A percentile compares a stretch with the other conserved stretches of the same genome.
phyloP scores from a whole-genome alignment of 35 echinoderm and acorn worm genomes.

The Amphiura filiformis region DNA sequence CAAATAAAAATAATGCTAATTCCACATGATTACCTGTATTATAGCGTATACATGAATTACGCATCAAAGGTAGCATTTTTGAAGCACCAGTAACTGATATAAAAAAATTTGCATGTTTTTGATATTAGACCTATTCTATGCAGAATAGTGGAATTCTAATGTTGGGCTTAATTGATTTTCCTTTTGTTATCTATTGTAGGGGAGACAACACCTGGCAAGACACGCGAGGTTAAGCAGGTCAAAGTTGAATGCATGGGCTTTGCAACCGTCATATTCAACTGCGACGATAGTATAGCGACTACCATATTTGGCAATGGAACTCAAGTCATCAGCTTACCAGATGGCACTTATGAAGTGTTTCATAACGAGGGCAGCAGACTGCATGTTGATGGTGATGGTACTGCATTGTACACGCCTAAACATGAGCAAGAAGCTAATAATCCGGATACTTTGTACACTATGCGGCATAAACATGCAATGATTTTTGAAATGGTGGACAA shows the following conservation, averaged over 20 bases:
- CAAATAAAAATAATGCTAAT: no score
- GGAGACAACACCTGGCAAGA: conserved; percentile 39
- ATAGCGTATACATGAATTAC: no score
- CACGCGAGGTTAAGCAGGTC: conserved; percentile 60
- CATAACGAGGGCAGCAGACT: conserved; percentile 75
- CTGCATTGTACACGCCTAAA: conserved; percentile 51
- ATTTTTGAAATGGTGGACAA: conserved; percentile 56
- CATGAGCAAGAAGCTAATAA: conserved; percentile 28
- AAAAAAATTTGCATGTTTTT: no score
- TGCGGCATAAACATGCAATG: conserved; percentile 61
- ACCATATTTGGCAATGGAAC: conserved; percentile 96
- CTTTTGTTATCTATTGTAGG: no score
- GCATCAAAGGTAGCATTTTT: no score
- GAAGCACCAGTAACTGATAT: no score
- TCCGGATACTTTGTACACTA: conserved; percentile 42
- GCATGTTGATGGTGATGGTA: conserved; percentile 63
- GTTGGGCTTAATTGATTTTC: no score
- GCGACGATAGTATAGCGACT: conserved; percentile 86
- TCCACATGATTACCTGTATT: no score
- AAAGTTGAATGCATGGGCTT: conserved; percentile 96
- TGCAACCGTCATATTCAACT: conserved; percentile 95
- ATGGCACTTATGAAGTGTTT: conserved; percentile 93
- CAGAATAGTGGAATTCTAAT: no score
- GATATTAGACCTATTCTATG: no score
- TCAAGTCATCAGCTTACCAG: conserved; percentile 80